Conservation (phyloP, 1,140 invertebrate genomes). For the Drosophila orena region DNA sequence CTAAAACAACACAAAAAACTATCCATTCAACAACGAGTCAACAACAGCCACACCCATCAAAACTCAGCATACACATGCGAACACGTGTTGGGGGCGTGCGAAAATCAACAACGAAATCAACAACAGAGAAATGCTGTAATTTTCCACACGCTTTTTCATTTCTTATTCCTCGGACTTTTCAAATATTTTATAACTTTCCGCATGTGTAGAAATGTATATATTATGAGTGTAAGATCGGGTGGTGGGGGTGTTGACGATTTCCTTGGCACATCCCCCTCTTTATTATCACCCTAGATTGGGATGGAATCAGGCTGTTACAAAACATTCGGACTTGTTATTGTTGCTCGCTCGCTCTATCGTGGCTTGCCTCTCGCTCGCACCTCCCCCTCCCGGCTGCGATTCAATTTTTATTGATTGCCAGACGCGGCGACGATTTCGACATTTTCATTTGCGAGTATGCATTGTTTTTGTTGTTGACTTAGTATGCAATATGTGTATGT, state of each 20-base stretch:
- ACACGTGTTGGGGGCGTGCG: slow-evolving; percentile 55
- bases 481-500: slow-evolving; percentile 27
- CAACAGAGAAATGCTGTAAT: slow-evolving; percentile 53
- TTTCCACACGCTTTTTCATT: slow-evolving; percentile 48
- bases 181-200: slow-evolving; percentile 61
- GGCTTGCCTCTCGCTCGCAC: neutral
- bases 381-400: slow-evolving; percentile 11
- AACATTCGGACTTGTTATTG: slow-evolving; percentile 35
- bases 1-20: neutral
- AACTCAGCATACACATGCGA: slow-evolving; percentile 7
- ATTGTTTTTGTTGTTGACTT: slow-evolving; percentile 40
- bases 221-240: slow-evolving; percentile 5
- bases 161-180: slow-evolving; percentile 16
- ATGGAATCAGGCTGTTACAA: slow-evolving; percentile 51
- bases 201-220: slow-evolving; percentile 33
- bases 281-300: neutral
- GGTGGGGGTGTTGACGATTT: slow-evolving; percentile 12
- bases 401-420: slow-evolving; percentile 58
- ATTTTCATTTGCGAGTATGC: slow-evolving; percentile 60
- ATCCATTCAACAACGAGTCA: neutral
- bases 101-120: slow-evolving; percentile 40
- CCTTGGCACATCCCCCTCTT: neutral
- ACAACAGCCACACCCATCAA: slow-evolving; percentile 7
- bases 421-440: slow-evolving; percentile 60
- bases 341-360: slow-evolving; percentile 14